These are phyloP conservation scores for Sylvia borin DNA, from an alignment of 2,797 vertebrate genomes.

Conservation along the genomic window DNA sequence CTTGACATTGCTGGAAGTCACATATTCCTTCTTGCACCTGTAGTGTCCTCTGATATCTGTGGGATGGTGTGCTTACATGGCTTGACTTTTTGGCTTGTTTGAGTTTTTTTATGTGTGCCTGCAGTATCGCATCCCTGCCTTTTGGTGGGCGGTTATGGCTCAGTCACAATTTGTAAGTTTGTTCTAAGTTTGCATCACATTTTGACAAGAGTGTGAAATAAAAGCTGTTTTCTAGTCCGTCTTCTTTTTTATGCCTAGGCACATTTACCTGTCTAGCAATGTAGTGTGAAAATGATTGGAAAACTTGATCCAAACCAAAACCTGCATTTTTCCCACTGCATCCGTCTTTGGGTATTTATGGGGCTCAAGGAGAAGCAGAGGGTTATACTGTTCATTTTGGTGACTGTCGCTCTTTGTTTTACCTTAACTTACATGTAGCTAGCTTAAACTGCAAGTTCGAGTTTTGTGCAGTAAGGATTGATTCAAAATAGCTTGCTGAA, in stretches of 20 bases:
- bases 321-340: background rate
- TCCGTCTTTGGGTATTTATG: background rate
- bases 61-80: background rate
- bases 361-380: background rate
- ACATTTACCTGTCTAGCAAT: background rate
- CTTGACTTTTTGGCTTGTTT: background rate
- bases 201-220: background rate
- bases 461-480: background rate
- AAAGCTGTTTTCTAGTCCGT: background rate
- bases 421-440: background rate
- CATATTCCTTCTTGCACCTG: accelerated
- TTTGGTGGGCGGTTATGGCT: background rate
- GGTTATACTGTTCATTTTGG: background rate
- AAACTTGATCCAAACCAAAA: background rate
- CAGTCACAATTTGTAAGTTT: background rate
- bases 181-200: background rate
- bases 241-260: background rate
- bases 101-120: background rate
- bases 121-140: too few species aligned
- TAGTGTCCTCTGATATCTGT: background rate
- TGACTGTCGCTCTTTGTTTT: background rate
- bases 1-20: background rate
- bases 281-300: background rate
- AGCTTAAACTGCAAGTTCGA: background rate
- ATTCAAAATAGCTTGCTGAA: background rate